phyloP scores from a whole-genome alignment of 2,797 vertebrate genomes.

The Spinus pinus region DNA sequence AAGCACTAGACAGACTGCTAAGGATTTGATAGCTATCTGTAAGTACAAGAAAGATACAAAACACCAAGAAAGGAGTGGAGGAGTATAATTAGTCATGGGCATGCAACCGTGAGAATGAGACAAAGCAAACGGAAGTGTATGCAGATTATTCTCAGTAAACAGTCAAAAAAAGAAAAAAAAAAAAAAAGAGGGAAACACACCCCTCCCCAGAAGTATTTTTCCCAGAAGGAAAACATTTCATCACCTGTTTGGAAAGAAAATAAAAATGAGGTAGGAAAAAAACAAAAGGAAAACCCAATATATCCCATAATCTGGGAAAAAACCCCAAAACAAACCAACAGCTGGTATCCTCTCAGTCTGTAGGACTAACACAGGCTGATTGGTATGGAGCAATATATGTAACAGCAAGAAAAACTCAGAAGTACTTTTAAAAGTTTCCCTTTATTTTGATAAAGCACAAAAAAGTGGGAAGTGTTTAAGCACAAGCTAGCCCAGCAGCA shows the following conservation, averaged over 20 bases:
- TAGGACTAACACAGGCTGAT: background rate
- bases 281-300: background rate
- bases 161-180: background rate
- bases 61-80: background rate
- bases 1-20: background rate
- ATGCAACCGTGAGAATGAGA: background rate
- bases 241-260: background rate
- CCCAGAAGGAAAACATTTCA: background rate
- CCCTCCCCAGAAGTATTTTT: background rate
- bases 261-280: background rate
- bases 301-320: background rate
- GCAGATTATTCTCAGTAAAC: background rate
- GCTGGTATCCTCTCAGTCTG: too few species aligned
- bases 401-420: background rate
- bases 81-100: background rate
- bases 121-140: background rate
- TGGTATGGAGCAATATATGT: background rate
- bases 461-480: background rate
- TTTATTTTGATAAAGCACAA: background rate
- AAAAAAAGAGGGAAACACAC: background rate
- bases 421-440: background rate
- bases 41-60: conserved; percentile 17
- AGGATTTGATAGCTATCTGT: conserved; percentile 32
- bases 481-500: background rate
- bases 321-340: background rate